Base-by-base conservation (phyloP, 2,797 vertebrate genomes). In the Scomberomorus guttatus region DNA sequence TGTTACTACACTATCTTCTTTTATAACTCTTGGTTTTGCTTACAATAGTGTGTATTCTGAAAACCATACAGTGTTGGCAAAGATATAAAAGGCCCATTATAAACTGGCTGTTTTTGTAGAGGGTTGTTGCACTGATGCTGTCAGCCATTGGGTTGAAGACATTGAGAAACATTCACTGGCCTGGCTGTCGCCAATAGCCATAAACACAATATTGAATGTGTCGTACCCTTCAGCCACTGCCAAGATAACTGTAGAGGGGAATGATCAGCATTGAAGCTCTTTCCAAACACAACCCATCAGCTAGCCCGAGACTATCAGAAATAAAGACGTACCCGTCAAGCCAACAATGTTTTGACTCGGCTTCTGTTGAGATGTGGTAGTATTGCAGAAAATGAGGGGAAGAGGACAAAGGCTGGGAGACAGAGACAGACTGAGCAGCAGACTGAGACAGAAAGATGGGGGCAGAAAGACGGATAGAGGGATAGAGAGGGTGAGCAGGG, bases 121-220 rank as follows among this genome's bases (percentile, higher is more conserved):
- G 59, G 15, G 46, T 68, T 87, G 85, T 84, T 84, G 57, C 54
- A 61, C 74, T 75, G 72, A 77, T 64, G 79, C 75, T 88, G 75
- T 85, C 85, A 81, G 88, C 86, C 85, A 79, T 74, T 84, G 81
- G 77, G 72, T 90, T 70, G 84, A 87, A 87, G 82, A 82, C 87
- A 89, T 56, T 92, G 82, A 90, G 82, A 87, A 87, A 90, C 88
- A 91, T 87, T 86, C 83, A 85, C 68, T 87, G 76, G 82, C 85
- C 87, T 66, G 76, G 77, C 91, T 83, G 90, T 77, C 77, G 73
- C 88, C 91, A 89, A 78, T 79, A 82, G 86, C 89, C 89, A 90
- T 93, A 92, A 93, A 94, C 92, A 93, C 90, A 92, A 91, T 93
- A 92, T 91, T 89, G 87, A 92, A 89, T 88, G 87, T 91, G 87